Conservation (phyloP, 2,113 vertebrate species). For the Zootoca vivipara region DNA sequence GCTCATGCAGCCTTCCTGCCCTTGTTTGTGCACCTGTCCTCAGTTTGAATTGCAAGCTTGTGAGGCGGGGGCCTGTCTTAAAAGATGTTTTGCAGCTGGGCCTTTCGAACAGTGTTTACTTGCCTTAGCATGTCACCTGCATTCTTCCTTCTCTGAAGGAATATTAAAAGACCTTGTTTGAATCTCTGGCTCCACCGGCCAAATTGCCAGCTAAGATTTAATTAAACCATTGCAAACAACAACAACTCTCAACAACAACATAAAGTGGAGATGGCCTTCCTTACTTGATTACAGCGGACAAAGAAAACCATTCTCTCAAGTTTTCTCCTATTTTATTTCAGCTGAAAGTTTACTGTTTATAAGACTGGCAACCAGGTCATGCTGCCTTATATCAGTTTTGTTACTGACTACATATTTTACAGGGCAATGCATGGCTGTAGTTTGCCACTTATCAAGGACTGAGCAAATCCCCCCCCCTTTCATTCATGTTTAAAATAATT, state of each 20-base stretch:
- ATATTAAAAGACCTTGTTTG: neutral
- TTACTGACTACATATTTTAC: neutral
- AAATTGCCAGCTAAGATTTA: neutral
- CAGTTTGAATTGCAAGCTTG: neutral
- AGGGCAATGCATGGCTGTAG: neutral
- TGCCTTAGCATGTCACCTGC: neutral
- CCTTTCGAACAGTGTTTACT: neutral
- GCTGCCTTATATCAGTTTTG: neutral
- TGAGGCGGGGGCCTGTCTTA: neutral
- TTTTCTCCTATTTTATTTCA: neutral
- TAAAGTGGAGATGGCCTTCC: neutral
- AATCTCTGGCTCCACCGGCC: neutral
- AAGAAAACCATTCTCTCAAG: neutral
- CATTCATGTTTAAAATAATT: neutral
- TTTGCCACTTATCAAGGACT: neutral
- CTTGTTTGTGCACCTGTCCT: conserved; percentile 10
- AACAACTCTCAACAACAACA: neutral
- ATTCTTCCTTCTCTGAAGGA: neutral
- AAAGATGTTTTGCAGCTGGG: neutral
- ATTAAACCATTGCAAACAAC: neutral
- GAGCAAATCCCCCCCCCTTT: neutral
- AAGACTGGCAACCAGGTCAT: neutral
- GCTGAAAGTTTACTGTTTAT: neutral
- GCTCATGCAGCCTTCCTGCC: neutral
- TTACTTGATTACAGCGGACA: neutral